These are phyloP conservation scores for Meriones unguiculatus DNA, from an alignment of 2,113 vertebrate genomes.

Conservation along the genomic window DNA sequence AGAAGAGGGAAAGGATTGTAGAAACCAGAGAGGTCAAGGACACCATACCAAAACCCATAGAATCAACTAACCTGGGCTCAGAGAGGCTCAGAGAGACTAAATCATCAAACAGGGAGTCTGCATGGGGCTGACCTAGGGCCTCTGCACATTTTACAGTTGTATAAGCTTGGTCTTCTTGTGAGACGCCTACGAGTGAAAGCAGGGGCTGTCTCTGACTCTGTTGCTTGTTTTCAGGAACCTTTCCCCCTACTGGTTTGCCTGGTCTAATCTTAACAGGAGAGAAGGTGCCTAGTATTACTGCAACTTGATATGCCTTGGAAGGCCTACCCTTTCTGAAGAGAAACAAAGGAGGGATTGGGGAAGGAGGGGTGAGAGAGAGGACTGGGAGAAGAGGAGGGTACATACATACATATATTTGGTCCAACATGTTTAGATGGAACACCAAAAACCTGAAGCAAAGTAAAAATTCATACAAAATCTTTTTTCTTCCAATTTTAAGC, in stretches of 20 bases:
- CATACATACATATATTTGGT: neutral
- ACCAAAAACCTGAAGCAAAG: neutral
- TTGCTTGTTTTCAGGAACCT: no score
- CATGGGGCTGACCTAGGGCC: neutral
- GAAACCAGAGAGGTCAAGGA: neutral
- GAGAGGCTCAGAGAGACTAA: neutral
- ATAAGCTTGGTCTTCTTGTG: neutral
- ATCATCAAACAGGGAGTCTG: neutral
- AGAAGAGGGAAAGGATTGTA: neutral
- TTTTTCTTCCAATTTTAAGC: slow-evolving; percentile 49
- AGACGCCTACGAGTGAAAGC: neutral
- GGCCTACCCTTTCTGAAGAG: neutral
- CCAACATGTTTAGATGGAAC: slow-evolving; percentile 29
- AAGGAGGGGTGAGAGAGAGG: neutral
- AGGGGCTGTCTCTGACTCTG: neutral
- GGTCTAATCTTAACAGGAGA: no score
- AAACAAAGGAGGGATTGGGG: neutral
- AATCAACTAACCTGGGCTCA: neutral
- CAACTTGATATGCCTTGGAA: neutral
- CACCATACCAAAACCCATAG: neutral
- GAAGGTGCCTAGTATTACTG: no score
- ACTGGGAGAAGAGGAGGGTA: neutral
- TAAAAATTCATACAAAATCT: slow-evolving; percentile 36
- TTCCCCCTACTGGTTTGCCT: no score
- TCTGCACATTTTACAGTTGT: neutral